Conservation (phyloP, 2,113 vertebrate genomes). For the Dicaeum eximium region DNA sequence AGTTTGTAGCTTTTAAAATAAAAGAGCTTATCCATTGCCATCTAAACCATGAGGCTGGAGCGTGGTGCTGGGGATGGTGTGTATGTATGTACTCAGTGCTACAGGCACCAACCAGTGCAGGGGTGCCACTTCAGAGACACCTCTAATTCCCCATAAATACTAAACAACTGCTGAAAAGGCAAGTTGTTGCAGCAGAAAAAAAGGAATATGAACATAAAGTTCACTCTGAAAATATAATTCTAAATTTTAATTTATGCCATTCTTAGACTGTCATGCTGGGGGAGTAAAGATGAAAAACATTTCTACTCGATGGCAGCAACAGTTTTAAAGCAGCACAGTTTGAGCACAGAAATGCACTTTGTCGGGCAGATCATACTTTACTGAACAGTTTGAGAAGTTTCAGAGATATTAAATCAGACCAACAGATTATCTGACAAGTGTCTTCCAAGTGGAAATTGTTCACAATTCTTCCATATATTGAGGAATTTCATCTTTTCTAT, state of each 20-base stretch:
- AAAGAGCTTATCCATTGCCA: not conserved
- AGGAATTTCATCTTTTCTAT: not conserved
- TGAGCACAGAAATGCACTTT: not conserved
- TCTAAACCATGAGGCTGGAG: not conserved
- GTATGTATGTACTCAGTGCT: not conserved
- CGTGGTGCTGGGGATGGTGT: accelerated
- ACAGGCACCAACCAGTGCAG: not conserved
- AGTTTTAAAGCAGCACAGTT: not conserved
- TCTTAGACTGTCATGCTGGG: not conserved
- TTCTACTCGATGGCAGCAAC: not conserved
- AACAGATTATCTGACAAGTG: not conserved
- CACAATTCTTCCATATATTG: not conserved
- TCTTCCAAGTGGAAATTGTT: not conserved
- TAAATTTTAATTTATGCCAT: not conserved
- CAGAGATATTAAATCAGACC: not conserved
- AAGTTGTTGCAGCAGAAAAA: not conserved
- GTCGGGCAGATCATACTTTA: not conserved
- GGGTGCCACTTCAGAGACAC: not conserved
- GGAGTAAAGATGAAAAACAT: not conserved
- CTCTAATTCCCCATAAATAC: not conserved
- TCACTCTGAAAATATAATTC: not conserved
- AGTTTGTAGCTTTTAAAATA: not conserved
- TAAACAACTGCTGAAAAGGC: not conserved
- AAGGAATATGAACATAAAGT: not conserved
- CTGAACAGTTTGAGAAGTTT: not conserved